Evolutionary conservation across 2,797 vertebrate genomes (phyloP), one percentile per base, ranked within the genome.

Genomic region (Numenius phaeopus): DNA sequence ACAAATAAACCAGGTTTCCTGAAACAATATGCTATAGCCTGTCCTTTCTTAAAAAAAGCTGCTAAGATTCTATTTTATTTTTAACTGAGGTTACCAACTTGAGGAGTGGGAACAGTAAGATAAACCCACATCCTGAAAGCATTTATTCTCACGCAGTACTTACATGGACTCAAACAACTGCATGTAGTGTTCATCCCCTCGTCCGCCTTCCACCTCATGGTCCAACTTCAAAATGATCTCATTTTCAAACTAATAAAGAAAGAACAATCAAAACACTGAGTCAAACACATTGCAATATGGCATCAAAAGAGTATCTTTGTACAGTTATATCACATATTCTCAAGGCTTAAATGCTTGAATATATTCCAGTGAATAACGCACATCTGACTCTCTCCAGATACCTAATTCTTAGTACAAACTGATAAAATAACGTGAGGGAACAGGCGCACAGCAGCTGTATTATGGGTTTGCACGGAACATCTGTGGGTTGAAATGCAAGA

Each of bases 211-310:
- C 91, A 99, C 99, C 86, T 99, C 99, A 8, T 99, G 99, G 94
- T 99, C 99, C 98, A 99, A 95, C 98, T 99, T 99, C 96, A 99
- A 98, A 97, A 99, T 99, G 10, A 99, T 99, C 97, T 99, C 99
- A 66, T 99, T 99, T 98, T 99, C 99, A 98, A 99, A 99, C 99
- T 99, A 94, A 87, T 17, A 66, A 83, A 47, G 90, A 82, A 61
- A 54, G 52, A 76, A 76, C 39, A 26, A 83, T 20, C 11, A 61
- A 46, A 96, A 34, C 22, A n/a, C 9, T 64, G 24, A 86, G 26
- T 54, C 24, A 83, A 79, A 46, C 29, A 59, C 18, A 11, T 34
- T 80, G 40, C 40, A 78, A 21, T 16, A 20, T 3, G 29, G 32
- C 58, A 83, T 67, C 16, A 44, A 21, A 89, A 83, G 7, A 29